These are phyloP conservation scores for Nannobrachium achirus DNA, from an alignment of 2,113 vertebrate species.

Conservation along the genomic window DNA sequence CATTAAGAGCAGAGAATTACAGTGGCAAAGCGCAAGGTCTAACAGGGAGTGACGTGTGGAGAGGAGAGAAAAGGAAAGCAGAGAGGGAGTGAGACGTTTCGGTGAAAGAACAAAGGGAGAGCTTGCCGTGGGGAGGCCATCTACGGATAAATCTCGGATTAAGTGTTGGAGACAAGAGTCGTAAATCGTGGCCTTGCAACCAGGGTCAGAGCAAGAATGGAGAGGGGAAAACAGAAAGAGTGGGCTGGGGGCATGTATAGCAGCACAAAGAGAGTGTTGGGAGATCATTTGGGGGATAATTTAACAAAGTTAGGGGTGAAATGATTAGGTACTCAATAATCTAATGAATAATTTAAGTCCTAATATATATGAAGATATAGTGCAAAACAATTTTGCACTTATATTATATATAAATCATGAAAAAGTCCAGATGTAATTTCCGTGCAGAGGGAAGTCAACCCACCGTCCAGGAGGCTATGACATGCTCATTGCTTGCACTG, in stretches of 20 bases:
- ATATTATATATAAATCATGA: constrained; percentile 36
- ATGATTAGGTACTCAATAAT: constrained; percentile 32
- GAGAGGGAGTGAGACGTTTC: constrained; percentile 24
- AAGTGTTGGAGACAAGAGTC: constrained; percentile 54
- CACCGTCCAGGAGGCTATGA: too few species aligned
- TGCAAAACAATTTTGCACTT: too few species aligned
- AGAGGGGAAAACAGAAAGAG: not conserved
- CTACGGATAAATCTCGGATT: constrained; percentile 53
- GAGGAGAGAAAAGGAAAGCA: not conserved
- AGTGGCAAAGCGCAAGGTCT: constrained; percentile 66
- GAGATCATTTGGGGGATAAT: constrained; percentile 7
- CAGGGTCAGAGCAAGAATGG: constrained; percentile 50
- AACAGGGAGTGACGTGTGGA: not conserved
- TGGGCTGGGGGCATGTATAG: not conserved
- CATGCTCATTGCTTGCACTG: constrained; percentile 3
- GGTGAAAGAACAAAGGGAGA: constrained; percentile 66
- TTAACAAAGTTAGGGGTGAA: constrained; percentile 37
- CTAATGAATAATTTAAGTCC: too few species aligned
- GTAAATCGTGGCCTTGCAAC: constrained; percentile 64
- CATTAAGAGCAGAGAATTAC: constrained; percentile 71
- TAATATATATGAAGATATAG: constrained; percentile 48
- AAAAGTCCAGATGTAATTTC: constrained; percentile 51
- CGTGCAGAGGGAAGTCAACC: too few species aligned
- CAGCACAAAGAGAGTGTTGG: constrained; percentile 27
- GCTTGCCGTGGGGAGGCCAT: constrained; percentile 50